Conservation (phyloP, 2,113 vertebrate genomes). For the Vimba vimba region DNA sequence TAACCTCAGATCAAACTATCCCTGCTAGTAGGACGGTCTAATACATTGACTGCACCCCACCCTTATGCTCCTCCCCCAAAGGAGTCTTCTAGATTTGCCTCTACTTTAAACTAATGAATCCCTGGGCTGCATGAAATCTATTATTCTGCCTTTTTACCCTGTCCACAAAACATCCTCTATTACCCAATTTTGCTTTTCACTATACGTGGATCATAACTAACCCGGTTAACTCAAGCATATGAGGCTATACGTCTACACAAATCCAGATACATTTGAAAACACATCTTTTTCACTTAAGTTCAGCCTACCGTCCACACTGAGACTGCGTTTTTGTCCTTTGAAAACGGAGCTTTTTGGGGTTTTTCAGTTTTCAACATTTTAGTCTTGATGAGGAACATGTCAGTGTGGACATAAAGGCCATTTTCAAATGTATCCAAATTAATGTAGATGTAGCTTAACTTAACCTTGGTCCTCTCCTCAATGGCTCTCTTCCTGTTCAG, state of each 20-base stretch:
- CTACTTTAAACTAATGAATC: conserved; percentile 50
- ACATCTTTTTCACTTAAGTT: too few species aligned
- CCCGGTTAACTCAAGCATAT: conserved; percentile 20
- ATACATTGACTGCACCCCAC: conserved; percentile 20
- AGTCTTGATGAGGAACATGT: too few species aligned
- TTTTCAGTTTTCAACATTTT: too few species aligned
- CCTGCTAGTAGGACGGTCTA: conserved; percentile 46
- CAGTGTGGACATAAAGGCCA: too few species aligned
- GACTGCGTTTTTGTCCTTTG: too few species aligned
- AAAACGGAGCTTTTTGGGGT: too few species aligned
- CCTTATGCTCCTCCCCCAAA: neutral
- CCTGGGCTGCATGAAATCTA: conserved; percentile 49
- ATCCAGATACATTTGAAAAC: too few species aligned
- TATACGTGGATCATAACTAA: conserved; percentile 42
- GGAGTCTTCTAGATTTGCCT: conserved; percentile 43
- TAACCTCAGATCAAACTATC: conserved; percentile 42
- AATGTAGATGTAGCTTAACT: neutral
- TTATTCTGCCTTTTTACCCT: conserved; percentile 53
- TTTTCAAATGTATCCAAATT: too few species aligned
- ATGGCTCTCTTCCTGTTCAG: neutral
- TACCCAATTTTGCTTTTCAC: conserved; percentile 5
- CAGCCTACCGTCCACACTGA: too few species aligned
- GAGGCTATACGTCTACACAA: neutral
- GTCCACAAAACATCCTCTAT: conserved; percentile 42
- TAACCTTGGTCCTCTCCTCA: conserved; percentile 13